Evolutionary conservation across 2,888 invertebrate genomes (phyloP).

Genomic region (Eristalinus sepulchralis): DNA sequence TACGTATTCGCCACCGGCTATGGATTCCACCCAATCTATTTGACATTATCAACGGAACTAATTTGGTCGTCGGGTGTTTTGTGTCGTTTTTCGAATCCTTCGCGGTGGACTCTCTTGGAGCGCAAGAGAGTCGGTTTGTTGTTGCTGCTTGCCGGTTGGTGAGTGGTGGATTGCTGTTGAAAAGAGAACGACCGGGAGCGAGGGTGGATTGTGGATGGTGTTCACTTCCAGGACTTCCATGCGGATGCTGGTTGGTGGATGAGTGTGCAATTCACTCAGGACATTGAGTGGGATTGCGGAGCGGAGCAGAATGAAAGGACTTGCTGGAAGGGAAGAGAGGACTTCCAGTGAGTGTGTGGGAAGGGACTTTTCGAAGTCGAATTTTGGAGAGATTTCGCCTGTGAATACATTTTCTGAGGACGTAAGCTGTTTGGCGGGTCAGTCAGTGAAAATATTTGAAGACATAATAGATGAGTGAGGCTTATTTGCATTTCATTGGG

Average conservation of each 20-base stretch:
- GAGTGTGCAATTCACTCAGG: not conserved
- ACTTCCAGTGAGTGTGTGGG: slow-evolving; percentile 1
- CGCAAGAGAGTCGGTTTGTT: slow-evolving; percentile 20
- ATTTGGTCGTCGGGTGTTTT: slow-evolving; percentile 69
- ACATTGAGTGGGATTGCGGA: slow-evolving; percentile 13
- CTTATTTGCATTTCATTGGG: not conserved
- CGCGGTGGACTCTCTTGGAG: slow-evolving; percentile 16
- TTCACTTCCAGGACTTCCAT: not conserved
- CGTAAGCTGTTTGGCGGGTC: not conserved
- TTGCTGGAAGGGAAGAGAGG: slow-evolving; percentile 33
- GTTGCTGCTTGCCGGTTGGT: slow-evolving; percentile 30
- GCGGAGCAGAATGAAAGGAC: slow-evolving; percentile 9
- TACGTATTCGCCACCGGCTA: slow-evolving; percentile 68
- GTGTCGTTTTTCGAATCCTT: slow-evolving; percentile 52
- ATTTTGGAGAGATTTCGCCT: slow-evolving; percentile 39
- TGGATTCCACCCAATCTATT: slow-evolving; percentile 71
- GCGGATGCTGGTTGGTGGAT: not conserved
- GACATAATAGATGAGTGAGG: not conserved
- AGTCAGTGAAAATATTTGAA: not conserved
- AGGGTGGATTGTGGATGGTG: not conserved
- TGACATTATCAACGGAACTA: slow-evolving; percentile 72
- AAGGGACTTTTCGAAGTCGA: slow-evolving; percentile 35
- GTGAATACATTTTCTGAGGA: slow-evolving; percentile 34
- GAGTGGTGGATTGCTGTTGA: not conserved
- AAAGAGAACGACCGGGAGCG: not conserved